Evolutionary conservation across 2,113 vertebrate species (phyloP).

Genomic region (Lasiurus cinereus): DNA sequence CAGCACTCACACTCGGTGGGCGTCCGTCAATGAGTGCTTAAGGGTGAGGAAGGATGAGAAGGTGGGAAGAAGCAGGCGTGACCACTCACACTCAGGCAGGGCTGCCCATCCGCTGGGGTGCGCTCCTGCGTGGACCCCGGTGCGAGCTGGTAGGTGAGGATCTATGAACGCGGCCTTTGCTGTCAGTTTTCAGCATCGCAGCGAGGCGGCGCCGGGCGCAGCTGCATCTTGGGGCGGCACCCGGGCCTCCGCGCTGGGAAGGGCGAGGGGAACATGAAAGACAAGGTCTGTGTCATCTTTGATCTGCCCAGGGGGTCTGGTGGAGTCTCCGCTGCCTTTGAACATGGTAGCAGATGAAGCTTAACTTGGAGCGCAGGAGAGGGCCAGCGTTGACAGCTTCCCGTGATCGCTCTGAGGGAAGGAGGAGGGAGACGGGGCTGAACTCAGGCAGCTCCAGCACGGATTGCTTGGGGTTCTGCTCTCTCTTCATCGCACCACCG

Average conservation of each 20-base stretch:
- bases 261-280: conserved; percentile 20
- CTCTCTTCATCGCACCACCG: not conserved
- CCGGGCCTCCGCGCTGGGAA: no score
- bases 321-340: conserved; percentile 15
- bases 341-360: conserved; percentile 59
- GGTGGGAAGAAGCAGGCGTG: no score
- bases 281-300: conserved; percentile 74
- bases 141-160: no score
- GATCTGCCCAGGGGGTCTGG: conserved; percentile 72
- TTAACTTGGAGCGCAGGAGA: conserved; percentile 30
- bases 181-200: not conserved
- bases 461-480: not conserved
- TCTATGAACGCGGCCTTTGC: no score
- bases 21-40: no score
- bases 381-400: not conserved
- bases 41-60: no score
- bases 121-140: no score
- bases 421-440: not conserved
- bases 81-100: no score
- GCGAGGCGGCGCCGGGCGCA: not conserved
- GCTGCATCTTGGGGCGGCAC: no score
- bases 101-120: no score
- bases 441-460: no score
- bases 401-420: conserved; percentile 1
- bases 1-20: no score